Base-by-base conservation (phyloP, 2,888 invertebrate species). In the Tetranychus truncatus region DNA sequence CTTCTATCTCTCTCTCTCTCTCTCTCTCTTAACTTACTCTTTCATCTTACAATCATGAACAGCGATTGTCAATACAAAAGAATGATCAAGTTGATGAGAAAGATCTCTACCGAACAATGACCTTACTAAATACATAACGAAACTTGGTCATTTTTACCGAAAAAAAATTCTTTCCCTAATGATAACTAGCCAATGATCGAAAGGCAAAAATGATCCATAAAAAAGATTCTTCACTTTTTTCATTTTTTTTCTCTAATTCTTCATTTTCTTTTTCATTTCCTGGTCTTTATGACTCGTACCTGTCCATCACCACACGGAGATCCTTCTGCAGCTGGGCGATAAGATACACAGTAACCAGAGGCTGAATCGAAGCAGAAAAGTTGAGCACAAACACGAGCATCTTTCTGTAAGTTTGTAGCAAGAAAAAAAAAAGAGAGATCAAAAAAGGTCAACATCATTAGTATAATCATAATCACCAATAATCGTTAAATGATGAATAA, bases 271-370 rank as follows among this genome's bases (percentile, higher is more conserved):
- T 34, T 34, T 34, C 3, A 34, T 34, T 34, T 5, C 34, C 34
- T 34, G 34, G 4, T 34, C 34, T 34, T 34, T 4, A 4, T 34
- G 1, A 66, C 66, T 6, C 79, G 84, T 85, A 92, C 93, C 88
- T 92, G 90, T 83, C 92, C 92, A 83, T 92, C 92, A 73, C 94
- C 94, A 82, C 94, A 94, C 0, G 91, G 88, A 45, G 93, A 93
- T 46, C 94, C 94, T 83, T 95, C 94, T 1, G 94, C 94, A 18
- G 94, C 94, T 20, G 94, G 94, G 80, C 94, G 86, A 85, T 94
- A 95, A 76, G 94, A 94, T 77, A 95, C 94, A 84, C 94, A 95
- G 84, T 94, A 95, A 45, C 94, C 94, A 80, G 93, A 94, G 77
- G 90, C 90, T 66, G 93, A 89, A 84, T 95, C 94, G 83, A 94